Conservation (phyloP, 1,140 invertebrate genomes). For the Trichonephila clavata region DNA sequence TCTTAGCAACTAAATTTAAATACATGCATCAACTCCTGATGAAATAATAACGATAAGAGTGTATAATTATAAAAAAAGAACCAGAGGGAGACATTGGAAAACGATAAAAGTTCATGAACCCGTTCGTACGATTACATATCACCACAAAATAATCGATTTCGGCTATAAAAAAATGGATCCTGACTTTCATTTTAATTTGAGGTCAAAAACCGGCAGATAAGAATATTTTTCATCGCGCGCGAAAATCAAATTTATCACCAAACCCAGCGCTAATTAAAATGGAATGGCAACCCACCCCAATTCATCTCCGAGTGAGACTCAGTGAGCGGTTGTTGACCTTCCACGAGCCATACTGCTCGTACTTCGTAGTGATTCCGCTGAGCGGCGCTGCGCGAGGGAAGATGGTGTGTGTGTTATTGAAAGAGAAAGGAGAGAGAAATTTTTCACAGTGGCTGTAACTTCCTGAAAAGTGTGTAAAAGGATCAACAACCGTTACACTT, state of each 20-base stretch:
- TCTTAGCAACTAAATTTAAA: too few relatives aligned
- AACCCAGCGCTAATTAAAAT: not conserved
- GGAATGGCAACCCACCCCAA: not conserved
- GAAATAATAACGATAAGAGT: too few relatives aligned
- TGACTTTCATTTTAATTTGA: conserved; percentile 17
- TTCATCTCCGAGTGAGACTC: conserved; percentile 1
- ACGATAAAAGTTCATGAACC: conserved; percentile 11
- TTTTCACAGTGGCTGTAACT: not conserved
- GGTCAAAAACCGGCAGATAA: conserved; percentile 28
- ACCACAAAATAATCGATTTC: conserved; percentile 22
- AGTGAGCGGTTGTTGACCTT: conserved; percentile 30
- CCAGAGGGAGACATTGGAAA: not conserved
- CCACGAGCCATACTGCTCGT: not conserved
- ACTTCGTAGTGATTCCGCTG: not conserved
- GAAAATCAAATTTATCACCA: not conserved
- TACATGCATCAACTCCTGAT: too few relatives aligned
- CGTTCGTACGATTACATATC: not conserved
- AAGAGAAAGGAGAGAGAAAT: conserved; percentile 38
- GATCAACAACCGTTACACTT: conserved; percentile 38
- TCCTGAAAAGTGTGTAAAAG: conserved; percentile 23
- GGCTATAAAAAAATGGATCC: not conserved
- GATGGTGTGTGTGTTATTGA: not conserved
- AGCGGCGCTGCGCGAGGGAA: not conserved
- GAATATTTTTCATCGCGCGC: not conserved
- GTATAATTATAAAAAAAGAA: too few relatives aligned